Conservation (phyloP, 2,888 invertebrate species). For the Pterobdella sp. region DNA sequence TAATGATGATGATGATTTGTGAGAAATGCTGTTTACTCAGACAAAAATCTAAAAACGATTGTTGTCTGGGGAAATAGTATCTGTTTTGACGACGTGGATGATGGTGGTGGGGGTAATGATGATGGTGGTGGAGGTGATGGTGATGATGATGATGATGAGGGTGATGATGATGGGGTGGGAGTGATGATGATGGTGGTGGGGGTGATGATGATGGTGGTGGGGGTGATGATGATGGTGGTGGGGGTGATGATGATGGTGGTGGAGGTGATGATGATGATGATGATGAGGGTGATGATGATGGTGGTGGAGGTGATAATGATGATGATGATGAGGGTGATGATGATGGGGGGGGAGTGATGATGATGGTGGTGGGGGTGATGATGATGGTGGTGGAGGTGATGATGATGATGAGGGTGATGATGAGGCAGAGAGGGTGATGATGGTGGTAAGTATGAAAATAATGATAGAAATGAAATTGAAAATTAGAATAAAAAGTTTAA, state of each 20-base stretch:
- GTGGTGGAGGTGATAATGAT: neutral
- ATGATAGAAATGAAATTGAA: neutral
- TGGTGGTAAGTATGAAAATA: neutral
- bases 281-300: neutral
- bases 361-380: neutral
- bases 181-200: slow-evolving; percentile 21
- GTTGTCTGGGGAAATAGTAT: neutral
- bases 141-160: neutral
- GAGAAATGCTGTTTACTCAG: neutral
- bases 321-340: neutral
- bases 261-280: slow-evolving; percentile 10
- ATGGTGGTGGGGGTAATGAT: neutral
- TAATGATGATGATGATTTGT: slow-evolving; percentile 21
- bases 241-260: slow-evolving; percentile 22
- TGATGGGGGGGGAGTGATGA: neutral
- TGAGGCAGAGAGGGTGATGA: neutral
- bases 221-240: slow-evolving; percentile 24
- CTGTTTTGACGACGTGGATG: neutral
- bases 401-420: neutral
- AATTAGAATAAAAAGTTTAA: no score
- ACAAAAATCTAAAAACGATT: no score
- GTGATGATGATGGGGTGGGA: neutral
- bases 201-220: slow-evolving; percentile 27
- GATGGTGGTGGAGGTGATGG: neutral
- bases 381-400: neutral